Evolutionary conservation across 2,888 invertebrate species (phyloP), one percentile per base, ranked within the genome.

Genomic region (Trichopoda pennipes): DNA sequence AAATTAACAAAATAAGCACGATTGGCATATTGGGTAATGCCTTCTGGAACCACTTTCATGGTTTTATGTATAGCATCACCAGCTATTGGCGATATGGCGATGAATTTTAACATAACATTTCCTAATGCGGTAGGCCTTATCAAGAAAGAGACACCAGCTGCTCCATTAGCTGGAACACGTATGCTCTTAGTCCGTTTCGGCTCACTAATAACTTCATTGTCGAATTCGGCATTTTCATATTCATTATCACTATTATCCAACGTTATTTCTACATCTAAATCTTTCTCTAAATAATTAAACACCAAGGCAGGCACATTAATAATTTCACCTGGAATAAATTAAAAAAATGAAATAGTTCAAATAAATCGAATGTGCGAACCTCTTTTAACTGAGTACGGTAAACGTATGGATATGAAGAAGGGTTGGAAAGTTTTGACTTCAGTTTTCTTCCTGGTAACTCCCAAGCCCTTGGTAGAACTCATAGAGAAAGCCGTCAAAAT

Each of bases 341-440:
- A 28, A 1, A 53, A 4, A 1, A 23, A 16, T 8, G 4, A 28
- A 28, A 47, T n/a, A 3, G 1, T 38, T 38, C n/a, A 16, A 44
- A n/a, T n/a, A 44, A 3, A 44, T 28, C 9, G 14, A 28, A 21
- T 0, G 21, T 3, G 10, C 32, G 16, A 32, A 86, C 86, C 98
- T 80, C 95, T 93, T 86, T 97, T 96, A n/a, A 99, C 94, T 0
- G 96, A 95, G 86, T 96, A 95, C 0, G 99, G 99, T 72, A 98
- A 91, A 87, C 97, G 96, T 19, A 98, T 92, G 4, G 95, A 94
- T 61, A 98, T 93, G 85, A 96, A 96, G 91, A 99, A 96, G 3
- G 95, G 94, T 86, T 95, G 94, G 91, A 96, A 95, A 0, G 96
- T 95, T 89, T 93, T 94, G 55, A 94, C 92, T 93, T 94, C 94